Base-by-base conservation (phyloP, 2,113 vertebrate genomes). In the Silurus meridionalis region DNA sequence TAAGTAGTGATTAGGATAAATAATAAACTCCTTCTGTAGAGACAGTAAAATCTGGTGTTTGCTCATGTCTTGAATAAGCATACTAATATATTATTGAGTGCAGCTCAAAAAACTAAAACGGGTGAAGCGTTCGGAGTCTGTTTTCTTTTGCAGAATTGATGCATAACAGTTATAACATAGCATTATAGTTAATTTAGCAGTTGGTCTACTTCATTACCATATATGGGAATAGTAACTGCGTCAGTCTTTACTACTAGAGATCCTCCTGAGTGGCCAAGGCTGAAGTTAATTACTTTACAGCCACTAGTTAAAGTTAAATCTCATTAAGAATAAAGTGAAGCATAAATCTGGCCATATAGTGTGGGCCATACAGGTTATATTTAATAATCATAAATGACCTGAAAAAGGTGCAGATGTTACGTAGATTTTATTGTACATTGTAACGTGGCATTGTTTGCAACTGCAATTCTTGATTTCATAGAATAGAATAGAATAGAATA, bases 1-100 rank as follows among this genome's bases (percentile, higher is more conserved):
- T 99, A 94, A 96, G 83, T 46, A 63, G 50, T 46, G 52, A 19
- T 10, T 11, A 5, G 52, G 50, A 28, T 53, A 53, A 55, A 50
- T 82, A 55, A 57, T 69, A 80, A 21, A 80, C 15, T 78, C 55
- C 13, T 28, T 17, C 74, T 46, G 23, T 14, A 25, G 23, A 78
- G 6, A 13, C n/a, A 37, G n/a, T 58, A 9, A 57, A 78, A 21
- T 74, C 11, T 19, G n/a, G 15, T 60, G 25, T 46, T 50, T 78
- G 50, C 52, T 55, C 23, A 25, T 13, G 57, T 80, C 17, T 80
- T 57, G 25, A n/a, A 14, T 21, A 64, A 63, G 80, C 79, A 7
- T 61, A 10, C 46, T 74, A 50, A 11, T 50, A 2, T 15, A 6
- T 14, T 19, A 19, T 80, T 5, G 14, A 37, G 14, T 57, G 4